Evolutionary conservation across 2,113 vertebrate species (phyloP), one percentile per base, ranked within the genome.

Genomic region (Terrapene triunguis): DNA sequence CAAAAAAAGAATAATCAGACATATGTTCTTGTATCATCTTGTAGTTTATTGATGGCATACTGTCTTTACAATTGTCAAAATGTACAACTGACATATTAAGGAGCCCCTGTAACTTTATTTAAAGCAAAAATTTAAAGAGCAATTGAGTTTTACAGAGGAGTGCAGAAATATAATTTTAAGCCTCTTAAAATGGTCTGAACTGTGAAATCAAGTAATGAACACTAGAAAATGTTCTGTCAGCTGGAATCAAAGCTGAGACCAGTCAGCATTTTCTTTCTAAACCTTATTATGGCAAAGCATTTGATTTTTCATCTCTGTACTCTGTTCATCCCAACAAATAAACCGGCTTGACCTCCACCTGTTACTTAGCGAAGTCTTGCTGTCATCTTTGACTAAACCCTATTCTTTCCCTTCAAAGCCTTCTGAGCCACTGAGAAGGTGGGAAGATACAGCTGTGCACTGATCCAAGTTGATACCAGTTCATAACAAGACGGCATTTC

Each of bases 211-310:
- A 98, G 98, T 99, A 99, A 99, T 98, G 98, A 99, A 99, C 98
- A 98, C 97, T 96, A 98, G 98, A 98, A 99, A 98, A 99, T 98
- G 98, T 99, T 98, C 98, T 99, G 99, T 99, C 99, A 99, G 99
- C 98, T 98, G 98, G 98, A 99, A 99, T 99, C 98, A 98, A 96
- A 98, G 98, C 98, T 98, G 95, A 96, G 97, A 93, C 96, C 93
- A 98, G 98, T 99, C 99, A 99, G 99, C 99, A 97, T 98, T 99
- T 99, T 99, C 98, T 97, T 97, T 97, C 96, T 96, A 98, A 98
- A 98, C 97, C 98, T 98, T 98, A 99, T 99, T 98, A 99, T 93
- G 98, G 96, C 80, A 96, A 97, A 98, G 98, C 93, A 95, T 93
- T 95, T 94, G 94, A 98, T 98, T 98, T 98, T 98, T 98, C 97